phyloP scores from a whole-genome alignment of 2,888 invertebrate species.

The Eumacrocentrus americanus region DNA sequence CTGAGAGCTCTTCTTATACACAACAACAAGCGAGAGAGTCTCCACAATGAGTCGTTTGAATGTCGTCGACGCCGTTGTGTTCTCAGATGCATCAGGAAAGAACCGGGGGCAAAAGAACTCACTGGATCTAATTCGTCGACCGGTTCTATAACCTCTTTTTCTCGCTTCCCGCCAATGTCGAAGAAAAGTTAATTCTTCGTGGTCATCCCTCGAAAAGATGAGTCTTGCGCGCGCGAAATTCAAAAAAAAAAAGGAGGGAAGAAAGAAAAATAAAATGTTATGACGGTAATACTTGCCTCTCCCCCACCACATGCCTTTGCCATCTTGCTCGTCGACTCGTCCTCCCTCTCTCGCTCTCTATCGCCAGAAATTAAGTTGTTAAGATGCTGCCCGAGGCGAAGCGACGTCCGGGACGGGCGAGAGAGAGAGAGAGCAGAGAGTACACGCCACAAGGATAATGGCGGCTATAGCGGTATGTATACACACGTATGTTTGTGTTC shows the following conservation, averaged over 20 bases:
- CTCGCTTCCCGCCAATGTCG: neutral
- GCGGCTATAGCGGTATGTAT: conserved; percentile 33
- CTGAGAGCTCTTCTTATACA: conserved; percentile 26
- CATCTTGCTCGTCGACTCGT: neutral
- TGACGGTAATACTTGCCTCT: conserved; percentile 7
- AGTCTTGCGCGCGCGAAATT: conserved; percentile 5
- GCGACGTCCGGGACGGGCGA: conserved; percentile 33
- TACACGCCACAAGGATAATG: conserved; percentile 42
- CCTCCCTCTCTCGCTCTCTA: conserved; percentile 34
- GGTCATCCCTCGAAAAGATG: neutral
- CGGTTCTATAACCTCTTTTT: neutral
- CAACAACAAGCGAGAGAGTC: conserved; percentile 11
- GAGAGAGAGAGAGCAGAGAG: no score
- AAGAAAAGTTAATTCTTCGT: neutral
- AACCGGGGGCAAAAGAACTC: conserved; percentile 9
- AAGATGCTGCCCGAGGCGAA: conserved; percentile 52
- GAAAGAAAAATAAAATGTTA: conserved; percentile 17
- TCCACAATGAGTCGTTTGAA: conserved; percentile 22
- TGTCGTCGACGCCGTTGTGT: conserved; percentile 1
- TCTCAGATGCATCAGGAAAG: neutral
- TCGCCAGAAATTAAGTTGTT: conserved; percentile 55
- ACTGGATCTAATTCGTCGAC: conserved; percentile 9
- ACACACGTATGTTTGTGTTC: neutral
- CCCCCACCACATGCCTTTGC: conserved; percentile 10
- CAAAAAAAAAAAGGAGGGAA: neutral